Percentiles rank a stretch among this genome's conserved stretches.
These are phyloP conservation scores for Phalera bucephala DNA, from an alignment of 2,888 invertebrate genomes.

Conservation along the genomic window DNA sequence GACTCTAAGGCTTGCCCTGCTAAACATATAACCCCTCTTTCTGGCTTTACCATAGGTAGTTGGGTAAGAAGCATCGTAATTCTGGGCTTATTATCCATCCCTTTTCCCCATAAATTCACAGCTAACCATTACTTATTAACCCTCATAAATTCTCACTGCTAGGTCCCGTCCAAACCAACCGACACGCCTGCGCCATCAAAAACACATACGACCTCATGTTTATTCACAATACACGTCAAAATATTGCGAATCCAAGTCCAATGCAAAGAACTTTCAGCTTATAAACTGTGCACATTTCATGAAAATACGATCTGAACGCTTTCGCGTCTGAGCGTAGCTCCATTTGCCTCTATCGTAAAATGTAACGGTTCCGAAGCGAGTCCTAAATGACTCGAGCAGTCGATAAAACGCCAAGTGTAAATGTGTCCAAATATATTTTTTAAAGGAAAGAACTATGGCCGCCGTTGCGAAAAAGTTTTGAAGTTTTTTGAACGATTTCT, in stretches of 20 bases:
- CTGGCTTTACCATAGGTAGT: too few species aligned
- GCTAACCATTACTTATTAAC: background rate
- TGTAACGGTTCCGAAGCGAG: constrained; percentile 41
- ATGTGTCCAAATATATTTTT: constrained; percentile 33
- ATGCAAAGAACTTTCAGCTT: background rate
- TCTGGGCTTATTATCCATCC: too few species aligned
- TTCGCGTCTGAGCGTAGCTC: constrained; percentile 25
- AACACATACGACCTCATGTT: background rate
- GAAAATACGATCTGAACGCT: constrained; percentile 6
- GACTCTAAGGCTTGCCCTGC: too few species aligned
- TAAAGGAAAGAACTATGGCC: constrained; percentile 8
- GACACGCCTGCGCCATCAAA: too few species aligned
- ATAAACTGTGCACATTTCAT: background rate
- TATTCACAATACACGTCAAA: constrained; percentile 1
- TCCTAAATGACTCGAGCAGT: constrained; percentile 26
- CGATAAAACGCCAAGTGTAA: constrained; percentile 36
- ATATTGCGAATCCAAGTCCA: background rate
- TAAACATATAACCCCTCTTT: too few species aligned
- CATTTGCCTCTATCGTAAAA: constrained; percentile 49
- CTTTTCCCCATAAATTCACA: background rate
- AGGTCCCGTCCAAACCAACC: too few species aligned
- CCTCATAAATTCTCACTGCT: constrained; percentile 1
- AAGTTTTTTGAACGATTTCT: too few species aligned
- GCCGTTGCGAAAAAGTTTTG: too few species aligned
- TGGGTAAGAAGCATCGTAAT: too few species aligned